A percentile compares a stretch with the other conserved stretches of the same genome.
phyloP scores from a whole-genome alignment of 2,888 invertebrate species.

The Athetis lepigone region DNA sequence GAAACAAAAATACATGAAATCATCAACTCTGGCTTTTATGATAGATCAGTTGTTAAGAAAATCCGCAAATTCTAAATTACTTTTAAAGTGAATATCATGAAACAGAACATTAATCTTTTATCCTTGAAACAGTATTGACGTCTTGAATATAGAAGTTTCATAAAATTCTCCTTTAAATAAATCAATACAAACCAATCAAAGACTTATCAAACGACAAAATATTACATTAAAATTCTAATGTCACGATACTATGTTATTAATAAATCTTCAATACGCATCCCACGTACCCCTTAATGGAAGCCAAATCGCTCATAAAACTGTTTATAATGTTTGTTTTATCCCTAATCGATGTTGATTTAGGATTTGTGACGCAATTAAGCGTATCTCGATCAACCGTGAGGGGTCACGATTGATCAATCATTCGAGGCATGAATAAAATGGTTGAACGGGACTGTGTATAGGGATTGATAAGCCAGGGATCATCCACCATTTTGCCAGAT shows the following conservation, averaged over 20 bases:
- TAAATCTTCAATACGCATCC: constrained; percentile 4
- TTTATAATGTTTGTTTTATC: constrained; percentile 48
- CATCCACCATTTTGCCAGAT: constrained; percentile 2
- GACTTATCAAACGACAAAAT: background rate
- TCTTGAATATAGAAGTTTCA: background rate
- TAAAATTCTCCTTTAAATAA: too few species aligned
- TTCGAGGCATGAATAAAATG: constrained; percentile 24
- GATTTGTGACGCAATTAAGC: constrained; percentile 49
- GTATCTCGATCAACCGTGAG: constrained; percentile 20
- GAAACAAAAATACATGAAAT: too few species aligned
- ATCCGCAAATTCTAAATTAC: background rate
- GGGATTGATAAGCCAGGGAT: background rate
- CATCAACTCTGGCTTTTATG: too few species aligned
- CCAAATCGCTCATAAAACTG: constrained; percentile 30
- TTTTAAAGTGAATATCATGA: background rate
- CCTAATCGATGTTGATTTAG: constrained; percentile 56
- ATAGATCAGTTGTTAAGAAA: too few species aligned
- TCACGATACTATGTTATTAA: background rate
- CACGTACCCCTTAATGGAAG: constrained; percentile 17
- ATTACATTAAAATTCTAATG: constrained; percentile 1
- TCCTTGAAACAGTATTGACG: background rate
- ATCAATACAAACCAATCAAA: background rate
- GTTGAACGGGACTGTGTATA: constrained; percentile 14
- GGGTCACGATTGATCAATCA: constrained; percentile 30
- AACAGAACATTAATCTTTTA: background rate